Base-by-base conservation (phyloP, 2,113 vertebrate species). In the Oreotragus oreotragus region DNA sequence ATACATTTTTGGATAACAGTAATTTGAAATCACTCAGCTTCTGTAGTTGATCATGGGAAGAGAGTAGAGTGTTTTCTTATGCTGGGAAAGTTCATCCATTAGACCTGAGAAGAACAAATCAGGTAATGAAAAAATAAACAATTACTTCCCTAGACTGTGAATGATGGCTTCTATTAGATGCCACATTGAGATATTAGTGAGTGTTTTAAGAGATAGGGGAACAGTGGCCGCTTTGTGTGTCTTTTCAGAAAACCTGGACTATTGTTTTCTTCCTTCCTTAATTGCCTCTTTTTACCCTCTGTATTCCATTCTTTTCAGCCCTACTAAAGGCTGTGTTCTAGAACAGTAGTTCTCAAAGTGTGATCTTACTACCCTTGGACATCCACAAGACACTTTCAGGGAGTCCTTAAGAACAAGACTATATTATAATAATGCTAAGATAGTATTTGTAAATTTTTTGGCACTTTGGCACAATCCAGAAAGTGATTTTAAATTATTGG, bases 91-190 rank as follows among this genome's bases (percentile, higher is more conserved):
- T 49, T 92, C 12, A 89, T 43, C 36, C 85, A n/a, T 70, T 92
- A 43, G n/a, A 84, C 49, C 47, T 64, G 8, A 57, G 76, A 66
- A 91, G 19, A 88, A 45, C 15, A 53, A 83, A 57, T 76, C 53
- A 64, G 19, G 53, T 70, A 53, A 88, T 91, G 33, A 94, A 95
- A 3, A 95, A 55, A 77, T 87, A 93, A 96, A 86, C n/a, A 60
- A 14, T 47, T 85, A 57, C 43, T 76, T 96, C 55, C 88, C 11
- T 51, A 87, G 47, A 79, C 88, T 87, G 3, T 81, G 8, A 94
- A 86, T 86, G 23, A 73, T 94, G 10, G 16, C 2, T 91, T 93
- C 53, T 88, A 4, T 91, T 97, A 89, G 25, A 80, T 77, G 58
- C 30, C 45, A 64, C 88, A 64, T 93, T 53, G 19, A 13, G 17